Evolutionary conservation across 2,888 invertebrate genomes (phyloP), one percentile per base, ranked within the genome.

Genomic region (Camptogramma bilineatum): DNA sequence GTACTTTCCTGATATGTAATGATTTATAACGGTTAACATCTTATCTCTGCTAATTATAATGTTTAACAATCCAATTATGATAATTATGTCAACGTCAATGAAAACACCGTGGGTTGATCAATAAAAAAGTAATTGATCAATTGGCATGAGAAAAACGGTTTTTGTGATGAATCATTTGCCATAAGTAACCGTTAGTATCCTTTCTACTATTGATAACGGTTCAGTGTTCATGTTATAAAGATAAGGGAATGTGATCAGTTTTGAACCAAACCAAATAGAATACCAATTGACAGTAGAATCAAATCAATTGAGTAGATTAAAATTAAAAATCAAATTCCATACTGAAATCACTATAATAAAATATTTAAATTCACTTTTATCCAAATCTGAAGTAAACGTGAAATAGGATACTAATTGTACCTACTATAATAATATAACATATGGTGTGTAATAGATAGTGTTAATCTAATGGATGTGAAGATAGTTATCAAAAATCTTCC

Each of bases 61-160:
- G 81, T 85, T 84, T 82, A 75, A 84, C 83, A 82, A 86, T 82
- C 84, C 82, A 90, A 86, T 89, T 87, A 88, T 72, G 73, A 82
- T 76, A n/a, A n/a, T n/a, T n/a, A 74, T 83, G 86, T 85, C 82
- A 84, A 76, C 77, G 86, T 83, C 83, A 83, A 83, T 81, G 74
- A 81, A 81, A 83, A 86, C 79, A 79, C 52, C 61, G 79, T 80
- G 82, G 80, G 80, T 71, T 64, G 31, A 48, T 70, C 74, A 75
- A 73, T 74, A 73, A 72, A 77, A 77, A 72, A 69, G 55, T 70
- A 67, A 62, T 67, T 69, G 73, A 71, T 60, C 70, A 76, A 70
- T 68, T 74, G 75, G 73, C 73, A 73, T 69, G 71, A 68, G 76
- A 75, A 73, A 50, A 58, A 16, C 13, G 13, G 3, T 46, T 63